Percentiles rank a stretch among this genome's conserved stretches.
These are phyloP conservation scores for Chromobotia macracanthus DNA, from an alignment of 2,797 vertebrate genomes.

Conservation along the genomic window DNA sequence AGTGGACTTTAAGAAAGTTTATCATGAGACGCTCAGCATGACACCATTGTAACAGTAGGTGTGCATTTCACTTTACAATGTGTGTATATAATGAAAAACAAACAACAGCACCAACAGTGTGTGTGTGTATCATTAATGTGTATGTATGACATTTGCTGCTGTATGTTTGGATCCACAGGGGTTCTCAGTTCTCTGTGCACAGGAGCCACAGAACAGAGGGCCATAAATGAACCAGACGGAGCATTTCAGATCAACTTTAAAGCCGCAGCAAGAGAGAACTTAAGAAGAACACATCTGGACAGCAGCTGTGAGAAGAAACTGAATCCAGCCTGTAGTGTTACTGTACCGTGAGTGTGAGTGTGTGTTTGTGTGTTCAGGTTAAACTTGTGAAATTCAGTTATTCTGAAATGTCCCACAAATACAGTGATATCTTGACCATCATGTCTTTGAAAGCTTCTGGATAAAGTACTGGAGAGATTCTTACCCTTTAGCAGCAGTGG, in stretches of 20 bases:
- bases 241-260: slow-evolving; percentile 41
- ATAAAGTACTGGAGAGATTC: too few relatives aligned
- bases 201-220: slow-evolving; percentile 38
- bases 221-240: slow-evolving; percentile 53
- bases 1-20: neutral
- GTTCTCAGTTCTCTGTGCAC: slow-evolving; percentile 30
- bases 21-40: neutral
- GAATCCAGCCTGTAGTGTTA: slow-evolving; percentile 1
- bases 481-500: slow-evolving; percentile 94
- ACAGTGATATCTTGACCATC: too few relatives aligned
- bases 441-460: too few relatives aligned
- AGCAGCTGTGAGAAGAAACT: slow-evolving; percentile 45
- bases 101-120: too few relatives aligned
- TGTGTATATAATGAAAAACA: too few relatives aligned
- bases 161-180: slow-evolving; percentile 28
- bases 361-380: neutral
- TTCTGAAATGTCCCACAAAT: too few relatives aligned
- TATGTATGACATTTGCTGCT: too few relatives aligned
- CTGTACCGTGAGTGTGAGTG: neutral
- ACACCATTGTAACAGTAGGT: neutral
- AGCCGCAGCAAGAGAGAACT: slow-evolving; percentile 41
- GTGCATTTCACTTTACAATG: too few relatives aligned
- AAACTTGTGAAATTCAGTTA: neutral
- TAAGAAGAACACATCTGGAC: slow-evolving; percentile 57
- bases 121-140: neutral